Evolutionary conservation across 2,797 vertebrate species (phyloP).

Genomic region (Sebastes diaconus): DNA sequence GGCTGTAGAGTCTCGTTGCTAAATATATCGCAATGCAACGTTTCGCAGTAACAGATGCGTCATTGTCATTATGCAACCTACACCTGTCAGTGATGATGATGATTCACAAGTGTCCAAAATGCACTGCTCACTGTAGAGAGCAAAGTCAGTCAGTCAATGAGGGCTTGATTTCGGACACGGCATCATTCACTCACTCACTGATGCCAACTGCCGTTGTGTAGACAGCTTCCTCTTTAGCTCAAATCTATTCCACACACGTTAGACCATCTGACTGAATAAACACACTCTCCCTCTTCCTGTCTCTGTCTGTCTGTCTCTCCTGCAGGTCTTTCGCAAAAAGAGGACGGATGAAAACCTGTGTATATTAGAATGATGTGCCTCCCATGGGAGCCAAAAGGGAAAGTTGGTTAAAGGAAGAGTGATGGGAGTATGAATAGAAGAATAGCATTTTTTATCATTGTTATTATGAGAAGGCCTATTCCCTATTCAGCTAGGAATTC

Average conservation of each 20-base stretch:
- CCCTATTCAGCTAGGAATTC: slow-evolving; percentile 50
- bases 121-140: background rate
- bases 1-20: background rate
- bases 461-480: slow-evolving; percentile 68
- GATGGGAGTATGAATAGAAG: slow-evolving; percentile 56
- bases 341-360: slow-evolving; percentile 59
- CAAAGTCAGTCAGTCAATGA: slow-evolving; percentile 13
- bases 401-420: slow-evolving; percentile 34
- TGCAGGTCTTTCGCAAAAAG: slow-evolving; percentile 59
- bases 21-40: background rate
- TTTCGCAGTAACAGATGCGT: background rate
- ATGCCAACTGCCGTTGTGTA: slow-evolving; percentile 48
- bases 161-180: slow-evolving; percentile 4
- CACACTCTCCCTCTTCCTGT: slow-evolving; percentile 33
- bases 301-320: slow-evolving; percentile 26
- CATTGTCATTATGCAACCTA: background rate
- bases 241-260: slow-evolving; percentile 67
- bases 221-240: slow-evolving; percentile 54
- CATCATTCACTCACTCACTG: slow-evolving; percentile 32
- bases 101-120: slow-evolving; percentile 12
- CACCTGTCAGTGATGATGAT: background rate
- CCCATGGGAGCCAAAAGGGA: slow-evolving; percentile 47
- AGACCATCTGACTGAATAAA: slow-evolving; percentile 72
- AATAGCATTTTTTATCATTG: slow-evolving; percentile 55
- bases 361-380: slow-evolving; percentile 70